Percentiles rank a stretch among this genome's conserved stretches.
Evolutionary conservation across 2,797 vertebrate genomes (phyloP).

Genomic region (Rhinatrema bivittatum): DNA sequence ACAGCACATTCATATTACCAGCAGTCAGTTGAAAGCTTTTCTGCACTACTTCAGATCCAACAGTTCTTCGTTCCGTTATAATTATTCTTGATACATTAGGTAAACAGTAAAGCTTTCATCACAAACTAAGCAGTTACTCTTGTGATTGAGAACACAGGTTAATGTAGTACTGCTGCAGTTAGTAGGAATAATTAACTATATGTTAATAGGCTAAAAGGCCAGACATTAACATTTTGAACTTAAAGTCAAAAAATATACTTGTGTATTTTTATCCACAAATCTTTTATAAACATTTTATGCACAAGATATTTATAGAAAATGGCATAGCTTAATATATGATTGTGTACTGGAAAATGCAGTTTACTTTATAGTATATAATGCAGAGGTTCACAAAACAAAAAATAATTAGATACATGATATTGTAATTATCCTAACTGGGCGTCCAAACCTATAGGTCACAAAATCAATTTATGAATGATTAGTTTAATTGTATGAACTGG

Average conservation of each 20-base stretch:
- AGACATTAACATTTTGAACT: slow-evolving; percentile 33
- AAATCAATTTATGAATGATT: too few relatives aligned
- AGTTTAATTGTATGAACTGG: too few relatives aligned
- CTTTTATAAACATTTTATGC: slow-evolving; percentile 44
- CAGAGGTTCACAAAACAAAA: background rate
- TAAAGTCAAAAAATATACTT: slow-evolving; percentile 47
- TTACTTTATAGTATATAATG: slow-evolving; percentile 5
- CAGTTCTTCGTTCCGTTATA: slow-evolving; percentile 16
- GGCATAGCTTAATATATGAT: slow-evolving; percentile 7
- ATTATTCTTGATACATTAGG: slow-evolving; percentile 28
- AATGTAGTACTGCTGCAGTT: slow-evolving; percentile 24
- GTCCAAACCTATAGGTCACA: too few relatives aligned
- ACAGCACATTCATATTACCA: slow-evolving; percentile 38
- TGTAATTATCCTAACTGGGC: too few relatives aligned
- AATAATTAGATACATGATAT: too few relatives aligned
- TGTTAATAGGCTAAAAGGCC: slow-evolving; percentile 34
- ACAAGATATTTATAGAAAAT: slow-evolving; percentile 23
- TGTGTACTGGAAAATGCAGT: slow-evolving; percentile 8
- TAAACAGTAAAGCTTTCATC: slow-evolving; percentile 37
- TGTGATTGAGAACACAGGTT: slow-evolving; percentile 28
- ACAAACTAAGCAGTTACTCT: slow-evolving; percentile 37
- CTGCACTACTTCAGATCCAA: slow-evolving; percentile 24
- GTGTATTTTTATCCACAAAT: slow-evolving; percentile 43
- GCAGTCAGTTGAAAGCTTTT: slow-evolving; percentile 36
- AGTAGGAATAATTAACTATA: slow-evolving; percentile 33